phyloP scores from a whole-genome alignment of 2,113 vertebrate species.

The Alosa alosa region DNA sequence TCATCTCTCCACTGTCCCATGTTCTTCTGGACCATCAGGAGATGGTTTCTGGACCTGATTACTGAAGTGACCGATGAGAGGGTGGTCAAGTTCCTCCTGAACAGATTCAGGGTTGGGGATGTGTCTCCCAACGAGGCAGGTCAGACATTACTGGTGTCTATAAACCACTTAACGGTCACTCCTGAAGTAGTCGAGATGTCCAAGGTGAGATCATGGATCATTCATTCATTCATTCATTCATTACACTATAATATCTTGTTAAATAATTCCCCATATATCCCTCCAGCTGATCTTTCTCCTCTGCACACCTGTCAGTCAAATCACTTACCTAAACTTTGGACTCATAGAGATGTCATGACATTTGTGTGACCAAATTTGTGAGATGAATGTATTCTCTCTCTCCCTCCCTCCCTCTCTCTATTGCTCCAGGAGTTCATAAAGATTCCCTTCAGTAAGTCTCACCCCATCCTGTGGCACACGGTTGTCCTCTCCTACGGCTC shows the following conservation, averaged over 20 bases:
- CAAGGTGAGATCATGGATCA: constrained; percentile 58
- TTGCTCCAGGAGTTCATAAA: constrained; percentile 70
- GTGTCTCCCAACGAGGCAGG: constrained; percentile 61
- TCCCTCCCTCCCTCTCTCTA: neutral
- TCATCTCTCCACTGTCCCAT: neutral
- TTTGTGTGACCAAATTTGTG: neutral
- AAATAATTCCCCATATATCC: no score
- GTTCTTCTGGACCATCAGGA: constrained; percentile 56
- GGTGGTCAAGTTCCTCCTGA: constrained; percentile 73
- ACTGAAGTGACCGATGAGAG: constrained; percentile 65
- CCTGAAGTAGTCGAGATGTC: constrained; percentile 64
- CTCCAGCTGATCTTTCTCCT: no score
- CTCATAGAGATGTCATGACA: neutral
- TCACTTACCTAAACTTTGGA: neutral
- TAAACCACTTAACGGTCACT: constrained; percentile 66
- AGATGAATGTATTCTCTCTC: neutral
- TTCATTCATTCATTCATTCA: no score
- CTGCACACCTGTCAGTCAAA: neutral
- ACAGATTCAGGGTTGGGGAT: constrained; percentile 64
- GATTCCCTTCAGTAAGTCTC: constrained; percentile 67
- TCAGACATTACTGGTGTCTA: constrained; percentile 61
- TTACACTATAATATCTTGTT: no score
- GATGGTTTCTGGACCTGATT: constrained; percentile 73
- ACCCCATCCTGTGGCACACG: constrained; percentile 59
- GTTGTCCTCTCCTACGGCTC: constrained; percentile 77